A percentile compares a stretch with the other conserved stretches of the same genome.
Evolutionary conservation across 2,113 vertebrate species (phyloP).

Genomic region (Sander vitreus): DNA sequence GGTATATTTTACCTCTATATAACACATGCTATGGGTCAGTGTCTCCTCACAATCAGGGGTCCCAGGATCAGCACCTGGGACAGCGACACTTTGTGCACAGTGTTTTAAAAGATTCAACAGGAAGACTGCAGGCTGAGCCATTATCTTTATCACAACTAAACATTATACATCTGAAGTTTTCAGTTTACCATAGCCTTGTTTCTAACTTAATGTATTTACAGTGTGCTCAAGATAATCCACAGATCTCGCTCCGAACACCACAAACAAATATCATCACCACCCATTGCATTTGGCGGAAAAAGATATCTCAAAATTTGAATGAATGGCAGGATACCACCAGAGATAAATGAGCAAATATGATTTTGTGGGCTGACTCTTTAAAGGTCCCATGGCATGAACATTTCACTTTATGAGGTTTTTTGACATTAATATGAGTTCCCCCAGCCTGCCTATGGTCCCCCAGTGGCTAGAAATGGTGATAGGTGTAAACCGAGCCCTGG

Average conservation of each 20-base stretch:
- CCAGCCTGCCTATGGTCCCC: no score
- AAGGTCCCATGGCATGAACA: background rate
- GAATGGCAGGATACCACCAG: background rate
- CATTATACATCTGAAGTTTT: background rate
- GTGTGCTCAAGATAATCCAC: background rate
- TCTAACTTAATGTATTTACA: background rate
- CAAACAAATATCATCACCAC: background rate
- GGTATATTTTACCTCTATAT: background rate
- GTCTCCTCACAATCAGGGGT: no score
- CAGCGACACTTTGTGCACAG: background rate
- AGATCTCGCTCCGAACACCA: background rate
- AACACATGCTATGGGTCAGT: background rate
- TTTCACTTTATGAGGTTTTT: no score
- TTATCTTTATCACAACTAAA: background rate
- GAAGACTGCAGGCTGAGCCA: background rate
- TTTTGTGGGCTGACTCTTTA: background rate
- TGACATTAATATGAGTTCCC: no score
- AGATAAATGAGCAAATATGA: background rate
- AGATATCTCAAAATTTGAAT: background rate
- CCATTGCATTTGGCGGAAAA: background rate
- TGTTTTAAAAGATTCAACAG: background rate
- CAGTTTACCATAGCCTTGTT: background rate
- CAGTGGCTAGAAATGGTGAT: no score
- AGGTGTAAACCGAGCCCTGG: no score
- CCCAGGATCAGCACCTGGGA: conserved; percentile 16